Percentiles rank a stretch among this genome's conserved stretches.
Conservation (phyloP, 2,888 invertebrate species). For the Macrophya annulata region DNA sequence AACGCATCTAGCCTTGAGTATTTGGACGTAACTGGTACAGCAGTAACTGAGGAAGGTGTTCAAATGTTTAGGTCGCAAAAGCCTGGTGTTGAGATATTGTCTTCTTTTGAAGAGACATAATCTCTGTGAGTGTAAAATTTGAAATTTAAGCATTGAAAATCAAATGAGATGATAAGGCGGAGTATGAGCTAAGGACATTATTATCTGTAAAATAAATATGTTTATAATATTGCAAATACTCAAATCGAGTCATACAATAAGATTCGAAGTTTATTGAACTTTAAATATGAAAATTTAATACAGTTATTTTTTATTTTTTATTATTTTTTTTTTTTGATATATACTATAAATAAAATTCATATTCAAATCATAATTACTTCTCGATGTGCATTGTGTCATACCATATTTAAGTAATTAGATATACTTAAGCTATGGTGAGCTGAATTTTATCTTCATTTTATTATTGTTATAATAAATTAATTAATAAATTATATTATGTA, state of each 20-base stretch:
- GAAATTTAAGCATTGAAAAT: slow-evolving; percentile 23
- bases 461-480: neutral
- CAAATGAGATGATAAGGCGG: neutral
- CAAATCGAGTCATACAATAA: slow-evolving; percentile 9
- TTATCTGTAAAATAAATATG: neutral
- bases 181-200: neutral
- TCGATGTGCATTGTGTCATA: slow-evolving; percentile 38
- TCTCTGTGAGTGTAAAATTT: slow-evolving; percentile 14
- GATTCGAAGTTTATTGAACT: slow-evolving; percentile 3
- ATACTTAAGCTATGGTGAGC: slow-evolving; percentile 28
- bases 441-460: neutral
- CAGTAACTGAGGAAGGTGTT: slow-evolving; percentile 84
- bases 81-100: slow-evolving; percentile 80
- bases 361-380: slow-evolving; percentile 29
- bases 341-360: neutral
- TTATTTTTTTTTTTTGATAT: neutral
- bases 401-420: neutral
- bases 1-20: slow-evolving; percentile 83
- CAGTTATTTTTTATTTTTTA: neutral
- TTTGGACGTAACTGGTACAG: slow-evolving; percentile 86
- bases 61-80: slow-evolving; percentile 83
- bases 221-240: slow-evolving; percentile 2
- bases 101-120: slow-evolving; percentile 72
- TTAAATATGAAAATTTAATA: slow-evolving; percentile 7
- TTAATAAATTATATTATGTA: slow-evolving; percentile 29